Conservation (phyloP, 2,113 vertebrate genomes). For the Phylloscopus trochiloides region DNA sequence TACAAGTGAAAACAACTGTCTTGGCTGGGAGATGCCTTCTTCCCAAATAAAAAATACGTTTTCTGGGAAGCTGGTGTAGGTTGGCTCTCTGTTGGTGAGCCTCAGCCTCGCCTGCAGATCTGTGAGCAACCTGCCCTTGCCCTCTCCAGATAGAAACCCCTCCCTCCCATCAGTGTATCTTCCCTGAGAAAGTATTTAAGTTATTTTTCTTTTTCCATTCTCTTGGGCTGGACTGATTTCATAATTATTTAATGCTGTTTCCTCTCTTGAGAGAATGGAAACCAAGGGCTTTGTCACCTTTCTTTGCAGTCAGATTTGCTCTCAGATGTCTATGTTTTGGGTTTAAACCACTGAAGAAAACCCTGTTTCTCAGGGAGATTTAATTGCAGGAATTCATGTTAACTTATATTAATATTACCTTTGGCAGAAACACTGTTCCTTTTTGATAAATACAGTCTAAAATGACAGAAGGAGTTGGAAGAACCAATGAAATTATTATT, state of each 20-base stretch:
- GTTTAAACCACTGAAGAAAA: background rate
- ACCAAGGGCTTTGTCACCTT: background rate
- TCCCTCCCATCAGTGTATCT: background rate
- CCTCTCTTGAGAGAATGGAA: background rate
- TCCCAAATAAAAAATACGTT: background rate
- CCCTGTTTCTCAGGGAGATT: conserved; percentile 19
- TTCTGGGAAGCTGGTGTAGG: background rate
- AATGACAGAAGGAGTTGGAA: conserved; percentile 1
- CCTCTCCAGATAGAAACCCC: background rate
- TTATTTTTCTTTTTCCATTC: background rate
- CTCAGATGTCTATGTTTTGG: background rate
- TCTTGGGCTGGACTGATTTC: background rate
- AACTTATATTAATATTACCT: conserved; percentile 26
- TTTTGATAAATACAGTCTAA: conserved; percentile 13
- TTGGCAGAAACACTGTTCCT: conserved; percentile 23
- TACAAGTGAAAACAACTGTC: background rate
- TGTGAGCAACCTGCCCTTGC: background rate
- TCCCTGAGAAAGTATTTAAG: background rate
- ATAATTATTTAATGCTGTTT: background rate
- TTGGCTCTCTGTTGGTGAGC: background rate
- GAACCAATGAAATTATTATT: background rate
- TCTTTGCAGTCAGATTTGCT: background rate
- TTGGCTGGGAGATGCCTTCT: background rate
- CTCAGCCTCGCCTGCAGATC: background rate
- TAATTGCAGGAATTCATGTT: conserved; percentile 12